Evolutionary conservation across 37 sponge, comb jelly and placozoan species (phyloP), one percentile per base, ranked within the genome.

Genomic region (Agelas oroides): DNA sequence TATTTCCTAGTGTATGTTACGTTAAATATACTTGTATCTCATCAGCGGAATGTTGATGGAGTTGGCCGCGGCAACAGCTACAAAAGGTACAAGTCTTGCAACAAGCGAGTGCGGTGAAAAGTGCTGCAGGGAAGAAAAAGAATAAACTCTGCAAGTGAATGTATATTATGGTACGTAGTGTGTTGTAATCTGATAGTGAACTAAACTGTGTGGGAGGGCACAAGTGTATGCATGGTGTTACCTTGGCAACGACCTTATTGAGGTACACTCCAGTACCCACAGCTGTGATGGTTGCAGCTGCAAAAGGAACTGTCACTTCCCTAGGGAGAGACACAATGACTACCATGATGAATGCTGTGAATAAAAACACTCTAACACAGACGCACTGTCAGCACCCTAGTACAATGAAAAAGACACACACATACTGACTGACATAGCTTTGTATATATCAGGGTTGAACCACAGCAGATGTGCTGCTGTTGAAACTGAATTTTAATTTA

Each of bases 21-120:
- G n/a, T n/a, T n/a, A n/a, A n/a, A n/a, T n/a, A n/a, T n/a, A 67
- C 68, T 34, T 94, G 46, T 93, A 92, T 75, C 98, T 84, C 92
- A 98, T 93, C 79, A 98, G 68, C 1, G 98, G 98, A 13, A 98
- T 93, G 73, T 98, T 98, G 71, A 95, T 88, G 53, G 90, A 88
- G 74, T 98, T 98, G 34, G 98, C 98, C 39, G 96, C 89, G 16
- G 94, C 94, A 16, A 98, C 95, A 24, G 98, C 98, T 38, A 82
- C 84, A 65, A 93, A 91, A 23, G 98, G 98, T 5, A 92, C 94
- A 75, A 93, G 87, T 34, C 98, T 80, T 32, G 89, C 96, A 88
- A 95, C 55, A n/a, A 98, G 63, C 20, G 31, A 1, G 8, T 46
- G 46, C 46, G 97, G 87, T 31, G 96, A 90, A 39, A 93, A 77